Base-by-base conservation (phyloP, 2,888 invertebrate species). In the Sthenelais limicola region DNA sequence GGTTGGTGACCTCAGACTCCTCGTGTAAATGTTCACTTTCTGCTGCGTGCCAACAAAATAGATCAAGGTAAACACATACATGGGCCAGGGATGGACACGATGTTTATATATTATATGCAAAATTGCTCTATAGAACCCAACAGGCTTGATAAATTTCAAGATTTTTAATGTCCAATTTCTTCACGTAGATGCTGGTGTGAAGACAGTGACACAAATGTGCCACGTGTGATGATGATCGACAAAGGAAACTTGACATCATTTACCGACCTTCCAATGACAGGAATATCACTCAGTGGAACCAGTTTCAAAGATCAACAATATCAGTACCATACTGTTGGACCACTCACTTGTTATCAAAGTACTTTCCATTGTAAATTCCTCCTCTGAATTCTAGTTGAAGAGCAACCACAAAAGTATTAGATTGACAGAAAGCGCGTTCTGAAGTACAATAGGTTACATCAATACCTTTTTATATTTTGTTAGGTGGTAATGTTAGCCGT, bases 241-340 rank as follows among this genome's bases (percentile, higher is more conserved):
- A 21, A 35, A 3, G 62, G 62, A 24, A 15, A 9, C n/a, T 26
- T 62, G 5, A 38, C 35, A 18, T 35, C 62, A 35, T 62, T 62
- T 26, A 21, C 35, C 18, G 38, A 62, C 38, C 38, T 62, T 1
- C 62, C 62, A 62, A 18, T 62, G n/a, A 38, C 38, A 26, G 62
- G 38, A 15, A 38, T 62, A 18, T 62, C 62, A 12, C 38, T 62
- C 9, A 62, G 62, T 24, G 62, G 62, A 1, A 62, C 62, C 35
- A 62, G 62, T 35, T 62, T 62, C 21, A 62, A 62, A 43, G 62
- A 62, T 24, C 62, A 62, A 43, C 62, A 62, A 24, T 62, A 62
- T 43, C 62, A 62, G 28, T 62, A 38, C 26, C 62, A 62, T 28
- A 62, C 35, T 12, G 38, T 62, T 9, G 62, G 62, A 38, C 62